These are phyloP conservation scores for Nematostella vectensis DNA, from an alignment of 92 coral and sea anemone genomes.

Conservation along the genomic window DNA sequence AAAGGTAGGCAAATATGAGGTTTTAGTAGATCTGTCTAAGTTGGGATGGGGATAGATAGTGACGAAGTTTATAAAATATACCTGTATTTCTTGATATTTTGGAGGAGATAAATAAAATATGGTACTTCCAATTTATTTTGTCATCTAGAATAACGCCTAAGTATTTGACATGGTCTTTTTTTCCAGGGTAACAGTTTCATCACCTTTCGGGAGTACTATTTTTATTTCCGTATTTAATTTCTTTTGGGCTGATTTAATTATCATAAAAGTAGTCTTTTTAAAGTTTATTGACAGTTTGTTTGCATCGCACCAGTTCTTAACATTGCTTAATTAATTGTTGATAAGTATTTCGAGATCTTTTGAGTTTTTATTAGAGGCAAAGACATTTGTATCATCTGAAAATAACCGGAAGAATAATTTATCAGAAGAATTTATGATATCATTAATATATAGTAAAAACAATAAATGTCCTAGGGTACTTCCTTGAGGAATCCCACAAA, in stretches of 20 bases:
- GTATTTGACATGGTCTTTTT: constrained; percentile 26
- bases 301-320: constrained; percentile 43
- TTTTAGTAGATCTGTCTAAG: constrained; percentile 33
- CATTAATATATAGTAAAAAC: constrained; percentile 24
- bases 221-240: constrained; percentile 17
- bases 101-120: constrained; percentile 18
- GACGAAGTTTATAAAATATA: constrained; percentile 19
- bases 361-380: constrained; percentile 10
- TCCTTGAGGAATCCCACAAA: constrained; percentile 23
- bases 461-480: constrained; percentile 20
- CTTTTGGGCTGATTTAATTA: constrained; percentile 37
- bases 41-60: constrained; percentile 20
- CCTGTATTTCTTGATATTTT: constrained; percentile 39
- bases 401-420: constrained; percentile 22
- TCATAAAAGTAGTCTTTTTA: constrained; percentile 45
- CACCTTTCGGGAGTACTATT: constrained; percentile 11
- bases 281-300: constrained; percentile 50
- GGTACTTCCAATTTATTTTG: neutral
- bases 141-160: constrained; percentile 23
- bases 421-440: constrained; percentile 33
- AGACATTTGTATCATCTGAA: constrained; percentile 34
- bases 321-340: constrained; percentile 25
- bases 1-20: constrained; percentile 28
- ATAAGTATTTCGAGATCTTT: constrained; percentile 6
- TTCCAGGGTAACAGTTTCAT: constrained; percentile 16